Evolutionary conservation across 2,797 vertebrate genomes (phyloP).

Genomic region (Notoglanidium macrostoma): DNA sequence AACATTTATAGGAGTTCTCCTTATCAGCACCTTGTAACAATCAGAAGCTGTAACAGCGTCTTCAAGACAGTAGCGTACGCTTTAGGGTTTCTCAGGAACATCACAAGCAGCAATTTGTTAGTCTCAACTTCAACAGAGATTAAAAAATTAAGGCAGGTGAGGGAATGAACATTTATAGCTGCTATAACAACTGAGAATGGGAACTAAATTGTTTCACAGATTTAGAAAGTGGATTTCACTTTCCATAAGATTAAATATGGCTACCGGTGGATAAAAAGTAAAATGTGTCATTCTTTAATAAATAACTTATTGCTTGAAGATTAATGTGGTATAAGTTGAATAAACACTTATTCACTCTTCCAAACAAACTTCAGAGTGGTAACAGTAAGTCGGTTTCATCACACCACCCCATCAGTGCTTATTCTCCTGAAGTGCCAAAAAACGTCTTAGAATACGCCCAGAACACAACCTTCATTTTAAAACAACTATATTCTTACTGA

Average conservation of each 20-base stretch:
- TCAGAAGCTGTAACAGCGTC: neutral
- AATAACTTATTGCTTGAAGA: neutral
- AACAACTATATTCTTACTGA: constrained; percentile 33
- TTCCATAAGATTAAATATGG: neutral
- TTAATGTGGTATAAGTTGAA: neutral
- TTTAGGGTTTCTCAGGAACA: neutral
- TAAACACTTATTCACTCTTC: neutral
- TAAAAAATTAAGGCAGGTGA: neutral
- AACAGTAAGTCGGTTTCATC: neutral
- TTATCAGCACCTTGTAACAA: neutral
- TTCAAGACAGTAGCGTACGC: neutral
- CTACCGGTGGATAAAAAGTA: neutral
- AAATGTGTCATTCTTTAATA: neutral
- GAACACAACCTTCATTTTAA: neutral
- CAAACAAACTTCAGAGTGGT: neutral
- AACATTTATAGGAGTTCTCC: neutral
- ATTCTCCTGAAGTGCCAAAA: neutral
- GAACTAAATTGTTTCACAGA: neutral
- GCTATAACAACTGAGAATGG: neutral
- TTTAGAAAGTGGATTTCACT: too few relatives aligned
- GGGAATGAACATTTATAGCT: neutral
- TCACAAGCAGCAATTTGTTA: neutral
- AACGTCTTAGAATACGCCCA: neutral
- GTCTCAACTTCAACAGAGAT: neutral
- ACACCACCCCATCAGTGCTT: neutral